Percentiles rank a stretch among this genome's conserved stretches.
These are phyloP conservation scores for Nasonia oneida DNA, from an alignment of 2,888 invertebrate species.

Conservation along the genomic window DNA sequence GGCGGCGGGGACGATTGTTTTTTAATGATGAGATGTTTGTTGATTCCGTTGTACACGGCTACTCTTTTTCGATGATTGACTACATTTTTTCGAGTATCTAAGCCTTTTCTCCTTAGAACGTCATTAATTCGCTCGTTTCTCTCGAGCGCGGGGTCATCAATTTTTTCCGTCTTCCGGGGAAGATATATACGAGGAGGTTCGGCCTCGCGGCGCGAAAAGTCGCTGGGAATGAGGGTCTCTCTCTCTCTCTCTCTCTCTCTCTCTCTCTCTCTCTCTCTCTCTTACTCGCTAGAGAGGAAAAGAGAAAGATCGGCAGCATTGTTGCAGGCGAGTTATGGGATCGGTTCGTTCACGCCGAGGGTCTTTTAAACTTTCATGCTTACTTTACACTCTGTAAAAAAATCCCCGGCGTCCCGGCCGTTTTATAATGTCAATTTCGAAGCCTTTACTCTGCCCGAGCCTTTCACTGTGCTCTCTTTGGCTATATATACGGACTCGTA, in stretches of 20 bases:
- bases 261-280: background rate
- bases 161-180: slow-evolving; percentile 13
- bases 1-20: background rate
- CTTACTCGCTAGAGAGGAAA: background rate
- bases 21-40: background rate
- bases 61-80: too few species aligned
- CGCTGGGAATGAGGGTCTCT: slow-evolving; percentile 28
- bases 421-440: slow-evolving; percentile 44
- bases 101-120: background rate
- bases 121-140: slow-evolving; percentile 44
- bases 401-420: slow-evolving; percentile 32
- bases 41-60: too few species aligned
- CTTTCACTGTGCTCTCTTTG: background rate
- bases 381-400: slow-evolving; percentile 54
- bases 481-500: background rate
- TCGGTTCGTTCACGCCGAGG: slow-evolving; percentile 42
- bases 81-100: too few species aligned
- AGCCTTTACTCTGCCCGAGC: slow-evolving; percentile 6
- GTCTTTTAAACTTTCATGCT: slow-evolving; percentile 58
- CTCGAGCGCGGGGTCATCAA: slow-evolving; percentile 40
- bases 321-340: slow-evolving; percentile 54
- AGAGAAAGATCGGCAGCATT: slow-evolving; percentile 36
- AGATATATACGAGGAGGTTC: slow-evolving; percentile 25
- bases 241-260: background rate
- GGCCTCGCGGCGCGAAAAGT: slow-evolving; percentile 9